Percentiles rank a stretch among this genome's conserved stretches.
Evolutionary conservation across 2,113 vertebrate genomes (phyloP).

Genomic region (Plecturocebus donacophilus): DNA sequence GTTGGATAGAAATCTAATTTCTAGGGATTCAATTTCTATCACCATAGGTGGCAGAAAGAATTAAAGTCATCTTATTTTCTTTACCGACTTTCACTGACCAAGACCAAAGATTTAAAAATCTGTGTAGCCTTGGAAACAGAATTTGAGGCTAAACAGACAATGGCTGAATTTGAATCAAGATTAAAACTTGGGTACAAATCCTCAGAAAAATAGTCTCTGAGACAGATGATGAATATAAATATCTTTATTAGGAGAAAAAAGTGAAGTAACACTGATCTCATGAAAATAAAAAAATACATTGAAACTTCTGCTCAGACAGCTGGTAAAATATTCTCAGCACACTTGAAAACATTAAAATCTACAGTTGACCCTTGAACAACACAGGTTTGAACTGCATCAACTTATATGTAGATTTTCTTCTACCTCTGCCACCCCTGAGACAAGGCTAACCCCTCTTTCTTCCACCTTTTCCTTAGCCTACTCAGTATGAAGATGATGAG

Average conservation of each 20-base stretch:
- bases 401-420: not conserved
- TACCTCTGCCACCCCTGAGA: not conserved
- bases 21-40: constrained; percentile 40
- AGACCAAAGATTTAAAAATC: constrained; percentile 16
- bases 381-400: not conserved
- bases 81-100: constrained; percentile 31
- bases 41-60: not conserved
- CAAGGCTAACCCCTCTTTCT: not conserved
- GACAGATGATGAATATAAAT: not conserved
- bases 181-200: constrained; percentile 44
- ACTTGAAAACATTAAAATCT: constrained; percentile 34
- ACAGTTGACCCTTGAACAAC: not conserved
- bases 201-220: constrained; percentile 19
- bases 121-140: constrained; percentile 5
- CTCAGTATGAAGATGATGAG: not conserved
- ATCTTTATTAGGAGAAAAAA: not conserved
- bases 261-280: constrained; percentile 40
- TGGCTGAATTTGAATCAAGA: not conserved
- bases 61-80: constrained; percentile 42
- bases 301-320: constrained; percentile 33
- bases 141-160: constrained; percentile 26
- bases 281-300: not conserved
- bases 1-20: constrained; percentile 9
- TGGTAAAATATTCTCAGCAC: constrained; percentile 46
- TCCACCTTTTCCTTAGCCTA: not conserved